These are phyloP conservation scores for Onychorhynchus coronatus DNA, from an alignment of 2,113 vertebrate species.

Conservation along the genomic window DNA sequence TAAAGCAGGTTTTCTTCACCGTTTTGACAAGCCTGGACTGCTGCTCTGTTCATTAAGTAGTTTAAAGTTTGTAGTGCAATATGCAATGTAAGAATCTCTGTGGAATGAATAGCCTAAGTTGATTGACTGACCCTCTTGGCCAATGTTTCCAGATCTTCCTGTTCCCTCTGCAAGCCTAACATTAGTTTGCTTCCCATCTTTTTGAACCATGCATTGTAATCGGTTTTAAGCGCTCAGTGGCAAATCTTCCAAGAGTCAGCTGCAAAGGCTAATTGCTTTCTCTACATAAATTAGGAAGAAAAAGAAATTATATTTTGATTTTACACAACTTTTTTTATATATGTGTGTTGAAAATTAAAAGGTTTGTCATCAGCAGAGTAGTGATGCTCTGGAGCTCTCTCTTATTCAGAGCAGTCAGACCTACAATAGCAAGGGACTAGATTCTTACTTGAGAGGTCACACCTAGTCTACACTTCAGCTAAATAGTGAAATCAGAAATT, in stretches of 20 bases:
- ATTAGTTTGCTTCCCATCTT: background rate
- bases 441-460: background rate
- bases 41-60: background rate
- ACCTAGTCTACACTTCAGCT: accelerated
- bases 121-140: background rate
- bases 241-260: background rate
- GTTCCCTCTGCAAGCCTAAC: background rate
- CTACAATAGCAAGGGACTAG: background rate
- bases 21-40: background rate
- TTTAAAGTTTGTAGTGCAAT: background rate
- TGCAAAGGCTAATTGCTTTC: background rate
- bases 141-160: background rate
- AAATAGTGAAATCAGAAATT: background rate
- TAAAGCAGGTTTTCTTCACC: background rate
- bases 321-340: background rate
- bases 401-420: background rate
- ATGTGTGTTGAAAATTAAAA: background rate
- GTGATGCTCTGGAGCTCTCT: background rate
- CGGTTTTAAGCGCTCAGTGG: background rate
- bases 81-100: background rate
- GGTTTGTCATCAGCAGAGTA: background rate
- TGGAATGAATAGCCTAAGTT: background rate
- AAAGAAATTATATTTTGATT: background rate
- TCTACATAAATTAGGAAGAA: background rate
- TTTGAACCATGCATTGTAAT: background rate